Conservation (phyloP, 1,140 invertebrate species). For the Zaprionus camerounensis region DNA sequence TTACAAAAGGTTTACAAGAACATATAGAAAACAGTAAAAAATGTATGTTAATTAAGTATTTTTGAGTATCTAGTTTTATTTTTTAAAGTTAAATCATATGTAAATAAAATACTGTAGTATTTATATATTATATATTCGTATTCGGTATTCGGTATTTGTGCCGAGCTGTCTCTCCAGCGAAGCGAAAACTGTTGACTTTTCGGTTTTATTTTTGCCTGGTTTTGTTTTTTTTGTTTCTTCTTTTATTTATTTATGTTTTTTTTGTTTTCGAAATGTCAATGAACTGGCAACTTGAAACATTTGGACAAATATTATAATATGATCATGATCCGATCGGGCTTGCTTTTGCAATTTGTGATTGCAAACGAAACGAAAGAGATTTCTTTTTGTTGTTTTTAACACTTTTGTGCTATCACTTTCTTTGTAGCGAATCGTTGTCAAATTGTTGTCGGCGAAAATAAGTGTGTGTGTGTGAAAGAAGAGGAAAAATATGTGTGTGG, state of each 20-base stretch:
- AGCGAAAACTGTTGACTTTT: slow-evolving; percentile 7
- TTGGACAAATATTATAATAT: slow-evolving; percentile 9
- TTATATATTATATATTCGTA: not conserved
- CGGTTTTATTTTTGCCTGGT: not conserved
- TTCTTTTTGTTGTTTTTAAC: slow-evolving; percentile 1
- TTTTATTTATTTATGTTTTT: slow-evolving; percentile 3
- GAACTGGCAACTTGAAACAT: not conserved
- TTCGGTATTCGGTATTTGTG: not conserved
- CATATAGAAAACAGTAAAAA: no score
- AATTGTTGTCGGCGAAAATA: slow-evolving; percentile 20
- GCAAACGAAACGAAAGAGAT: slow-evolving; percentile 15
- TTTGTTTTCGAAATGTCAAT: slow-evolving; percentile 2
- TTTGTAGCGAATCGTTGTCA: slow-evolving; percentile 6
- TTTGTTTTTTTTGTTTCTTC: not conserved
- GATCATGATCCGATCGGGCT: slow-evolving; percentile 9
- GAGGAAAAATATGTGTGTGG: slow-evolving; percentile 26
- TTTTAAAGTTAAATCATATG: not conserved
- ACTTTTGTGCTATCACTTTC: slow-evolving; percentile 6
- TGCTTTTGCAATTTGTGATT: slow-evolving; percentile 8
- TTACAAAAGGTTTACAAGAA: no score
- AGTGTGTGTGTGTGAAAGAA: not conserved
- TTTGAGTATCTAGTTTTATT: no score
- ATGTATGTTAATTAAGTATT: no score
- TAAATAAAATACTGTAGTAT: not conserved
- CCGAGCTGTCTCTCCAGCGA: slow-evolving; percentile 1